These are phyloP conservation scores for Hypomecis atomaria DNA, from an alignment of 2,888 invertebrate genomes.

Conservation along the genomic window DNA sequence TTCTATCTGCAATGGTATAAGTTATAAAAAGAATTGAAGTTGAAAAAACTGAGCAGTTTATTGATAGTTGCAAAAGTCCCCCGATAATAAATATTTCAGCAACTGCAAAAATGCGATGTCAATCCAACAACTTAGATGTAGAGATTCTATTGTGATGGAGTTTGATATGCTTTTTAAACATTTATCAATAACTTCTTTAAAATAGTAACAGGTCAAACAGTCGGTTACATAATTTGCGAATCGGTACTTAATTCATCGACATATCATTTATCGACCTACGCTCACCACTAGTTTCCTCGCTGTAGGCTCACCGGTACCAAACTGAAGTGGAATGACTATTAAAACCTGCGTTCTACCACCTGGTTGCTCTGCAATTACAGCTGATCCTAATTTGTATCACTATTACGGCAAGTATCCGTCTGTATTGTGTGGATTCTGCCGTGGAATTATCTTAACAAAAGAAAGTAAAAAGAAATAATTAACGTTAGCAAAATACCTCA, in stretches of 20 bases:
- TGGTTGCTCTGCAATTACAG: constrained; percentile 28
- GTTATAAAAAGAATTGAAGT: too few relatives aligned
- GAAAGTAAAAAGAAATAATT: background rate
- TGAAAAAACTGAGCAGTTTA: too few relatives aligned
- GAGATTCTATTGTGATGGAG: too few relatives aligned
- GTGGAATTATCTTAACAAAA: background rate
- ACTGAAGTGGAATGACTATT: constrained; percentile 24
- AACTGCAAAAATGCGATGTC: too few relatives aligned
- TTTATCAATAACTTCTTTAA: too few relatives aligned
- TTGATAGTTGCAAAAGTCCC: too few relatives aligned
- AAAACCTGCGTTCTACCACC: constrained; percentile 26
- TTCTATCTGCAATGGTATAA: too few relatives aligned
- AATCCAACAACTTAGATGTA: too few relatives aligned
- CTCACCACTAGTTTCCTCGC: constrained; percentile 20
- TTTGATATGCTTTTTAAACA: too few relatives aligned
- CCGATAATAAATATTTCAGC: too few relatives aligned
- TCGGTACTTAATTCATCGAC: constrained; percentile 8
- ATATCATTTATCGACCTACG: background rate
- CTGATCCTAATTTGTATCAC: constrained; percentile 31
- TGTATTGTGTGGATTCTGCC: constrained; percentile 6
- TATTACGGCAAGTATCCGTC: constrained; percentile 16
- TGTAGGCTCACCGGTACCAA: constrained; percentile 21
- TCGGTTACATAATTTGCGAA: background rate
- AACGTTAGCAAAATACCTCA: too few relatives aligned
- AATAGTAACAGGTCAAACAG: too few relatives aligned